Base-by-base conservation (phyloP, 2,888 invertebrate genomes). In the Thymelicus sylvestris region DNA sequence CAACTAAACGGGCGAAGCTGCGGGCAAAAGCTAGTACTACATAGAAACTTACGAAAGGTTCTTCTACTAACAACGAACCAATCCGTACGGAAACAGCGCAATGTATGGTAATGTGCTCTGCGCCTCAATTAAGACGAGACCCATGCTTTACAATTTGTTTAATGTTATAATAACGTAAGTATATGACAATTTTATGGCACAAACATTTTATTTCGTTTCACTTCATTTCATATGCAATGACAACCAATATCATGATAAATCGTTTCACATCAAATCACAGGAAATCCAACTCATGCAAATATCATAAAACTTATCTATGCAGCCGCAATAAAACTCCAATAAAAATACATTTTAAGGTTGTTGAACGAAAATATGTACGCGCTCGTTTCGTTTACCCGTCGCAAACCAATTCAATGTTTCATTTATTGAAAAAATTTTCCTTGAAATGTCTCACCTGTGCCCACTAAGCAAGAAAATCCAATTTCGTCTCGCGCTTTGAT, bases 371-470 rank as follows among this genome's bases (percentile, higher is more conserved):
- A 73, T 72, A 74, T 67, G 70, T 70, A 73, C 66, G 61, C 65
- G 66, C 47, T 76, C 73, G 66, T 61, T 71, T 66, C 70, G 74
- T 77, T 81, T 79, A 70, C 77, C 78, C 79, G 76, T 79, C 79
- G 80, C 78, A 81, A 82, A 84, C 81, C 84, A 86, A 87, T 87
- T 85, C 76, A 80, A 88, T 85, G 83, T 89, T 86, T 86, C 87
- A 88, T 86, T 82, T 86, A 86, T 86, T 83, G 86, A 83, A 87
- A 85, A 85, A 71, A 81, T 86, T 62, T 84, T 80, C 80, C 82
- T 79, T 79, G 80, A 75, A 84, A 86, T 82, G 81, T 84, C 84
- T 86, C 89, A 90, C 89, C 91, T 90, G 90, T 80, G 86, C 80
- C 85, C 84, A 78, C 83, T 80, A 82, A 84, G 83, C 81, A 82